Evolutionary conservation across 2,113 vertebrate genomes (phyloP), one percentile per base, ranked within the genome.

Genomic region (Chlorodrepanis virens): DNA sequence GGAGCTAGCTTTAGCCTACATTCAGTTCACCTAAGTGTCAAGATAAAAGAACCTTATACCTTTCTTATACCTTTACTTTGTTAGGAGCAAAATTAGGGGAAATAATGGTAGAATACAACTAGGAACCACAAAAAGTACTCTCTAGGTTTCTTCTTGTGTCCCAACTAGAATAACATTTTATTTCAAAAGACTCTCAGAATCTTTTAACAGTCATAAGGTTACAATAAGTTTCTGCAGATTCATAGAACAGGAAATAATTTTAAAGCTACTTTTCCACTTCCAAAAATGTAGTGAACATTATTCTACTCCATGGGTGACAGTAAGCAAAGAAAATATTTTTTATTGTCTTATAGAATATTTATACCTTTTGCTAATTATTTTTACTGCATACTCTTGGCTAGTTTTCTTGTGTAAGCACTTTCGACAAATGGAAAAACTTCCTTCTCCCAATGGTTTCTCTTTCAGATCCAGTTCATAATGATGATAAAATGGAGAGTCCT

Each of bases 351-450:
- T 59, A 82, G 86, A 96, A 94, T 61, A 80, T 85, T 79, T 89
- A 91, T 98, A 99, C 99, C 99, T 99, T 98, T 99, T 99, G 98
- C 99, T 99, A 98, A 99, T 98, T 82, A 99, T 99, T 98, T 99
- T 99, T 94, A 99, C 99, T 14, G 99, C 99, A 69, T 98, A 99
- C 65, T 98, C 98, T 96, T 98, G 99, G 64, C 98, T 98, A 20
- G 98, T 99, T 98, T 99, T 99, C 97, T 99, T 99, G 97, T 99
- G 99, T 72, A 98, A 98, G 95, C 99, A 99, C 84, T 98, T 98
- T 91, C 99, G 98, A 97, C 99, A 99, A 96, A 99, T 99, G 78
- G 99, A 99, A 97, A 99, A 99, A 97, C 99, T 99, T 56, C 99
- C 99, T 97, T 99, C 99, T 76, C 99, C 99, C 91, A 99, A 79